Conservation (phyloP, 2,797 vertebrate species). For the Podargus strigoides region DNA sequence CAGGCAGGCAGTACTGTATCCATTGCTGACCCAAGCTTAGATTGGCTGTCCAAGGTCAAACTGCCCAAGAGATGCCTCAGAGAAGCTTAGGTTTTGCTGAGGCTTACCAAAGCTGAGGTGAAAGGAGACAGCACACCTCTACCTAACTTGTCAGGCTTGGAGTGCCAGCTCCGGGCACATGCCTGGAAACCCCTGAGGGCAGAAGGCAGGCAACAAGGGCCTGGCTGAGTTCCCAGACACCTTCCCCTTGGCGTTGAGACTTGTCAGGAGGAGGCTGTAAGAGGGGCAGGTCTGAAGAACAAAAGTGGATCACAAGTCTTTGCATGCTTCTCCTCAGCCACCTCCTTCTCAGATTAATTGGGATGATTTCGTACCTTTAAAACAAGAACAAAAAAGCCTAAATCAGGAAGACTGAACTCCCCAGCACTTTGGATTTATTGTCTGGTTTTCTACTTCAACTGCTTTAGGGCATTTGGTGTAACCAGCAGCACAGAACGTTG, state of each 20-base stretch:
- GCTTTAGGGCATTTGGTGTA: background rate
- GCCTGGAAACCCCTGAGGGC: background rate
- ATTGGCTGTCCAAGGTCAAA: background rate
- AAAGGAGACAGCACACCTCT: background rate
- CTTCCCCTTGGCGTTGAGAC: background rate
- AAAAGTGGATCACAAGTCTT: background rate
- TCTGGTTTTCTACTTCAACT: background rate
- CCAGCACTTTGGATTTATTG: background rate
- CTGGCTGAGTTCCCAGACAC: background rate
- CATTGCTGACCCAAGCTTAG: background rate
- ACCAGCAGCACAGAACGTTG: background rate
- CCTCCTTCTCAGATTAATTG: background rate
- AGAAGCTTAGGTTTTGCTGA: background rate
- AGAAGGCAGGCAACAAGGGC: background rate
- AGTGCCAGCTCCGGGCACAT: background rate
- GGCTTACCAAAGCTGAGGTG: background rate
- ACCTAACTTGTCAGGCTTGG: background rate
- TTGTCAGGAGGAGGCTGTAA: background rate
- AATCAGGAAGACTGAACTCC: background rate
- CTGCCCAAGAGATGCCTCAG: background rate
- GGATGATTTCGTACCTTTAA: background rate
- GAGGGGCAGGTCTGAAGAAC: background rate
- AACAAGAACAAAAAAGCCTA: background rate
- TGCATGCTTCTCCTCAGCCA: background rate
- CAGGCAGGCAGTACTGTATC: background rate